A percentile compares a stretch with the other conserved stretches of the same genome.
Evolutionary conservation across 2,888 invertebrate genomes (phyloP).

Genomic region (Euspilapteryx auroguttella): DNA sequence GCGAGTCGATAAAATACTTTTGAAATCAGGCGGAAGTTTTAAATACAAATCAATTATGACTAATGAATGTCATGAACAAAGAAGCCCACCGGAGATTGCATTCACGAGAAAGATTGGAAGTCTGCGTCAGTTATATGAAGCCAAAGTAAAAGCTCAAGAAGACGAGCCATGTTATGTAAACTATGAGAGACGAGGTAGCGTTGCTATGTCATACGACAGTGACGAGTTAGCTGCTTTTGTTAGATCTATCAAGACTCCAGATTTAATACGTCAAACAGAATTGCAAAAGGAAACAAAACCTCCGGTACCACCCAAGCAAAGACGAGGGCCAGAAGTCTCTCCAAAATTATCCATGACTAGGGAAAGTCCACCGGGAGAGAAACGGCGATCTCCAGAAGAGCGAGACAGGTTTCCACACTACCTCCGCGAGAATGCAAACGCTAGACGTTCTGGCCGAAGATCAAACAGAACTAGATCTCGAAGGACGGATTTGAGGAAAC

Average conservation of each 20-base stretch:
- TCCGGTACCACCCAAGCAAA: constrained; percentile 41
- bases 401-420: constrained; percentile 33
- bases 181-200: constrained; percentile 35
- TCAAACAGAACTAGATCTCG: constrained; percentile 39
- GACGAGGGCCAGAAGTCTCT: constrained; percentile 23
- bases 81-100: constrained; percentile 25
- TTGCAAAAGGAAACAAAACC: constrained; percentile 30
- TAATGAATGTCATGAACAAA: constrained; percentile 15
- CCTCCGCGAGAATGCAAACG: constrained; percentile 24
- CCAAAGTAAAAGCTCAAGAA: constrained; percentile 54
- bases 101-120: constrained; percentile 69
- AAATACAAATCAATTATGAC: constrained; percentile 50
- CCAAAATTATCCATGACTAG: constrained; percentile 23
- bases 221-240: constrained; percentile 30
- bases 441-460: constrained; percentile 36
- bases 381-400: constrained; percentile 32
- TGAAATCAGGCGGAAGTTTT: constrained; percentile 75
- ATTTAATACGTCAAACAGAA: constrained; percentile 30
- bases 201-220: constrained; percentile 19
- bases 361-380: constrained; percentile 32
- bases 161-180: constrained; percentile 19
- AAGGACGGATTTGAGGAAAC: constrained; percentile 36
- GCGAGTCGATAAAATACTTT: constrained; percentile 51
- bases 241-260: constrained; percentile 27
- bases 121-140: constrained; percentile 78